These are phyloP conservation scores for Thaumetopoea pityocampa DNA, from an alignment of 1,140 invertebrate species.

Conservation along the genomic window DNA sequence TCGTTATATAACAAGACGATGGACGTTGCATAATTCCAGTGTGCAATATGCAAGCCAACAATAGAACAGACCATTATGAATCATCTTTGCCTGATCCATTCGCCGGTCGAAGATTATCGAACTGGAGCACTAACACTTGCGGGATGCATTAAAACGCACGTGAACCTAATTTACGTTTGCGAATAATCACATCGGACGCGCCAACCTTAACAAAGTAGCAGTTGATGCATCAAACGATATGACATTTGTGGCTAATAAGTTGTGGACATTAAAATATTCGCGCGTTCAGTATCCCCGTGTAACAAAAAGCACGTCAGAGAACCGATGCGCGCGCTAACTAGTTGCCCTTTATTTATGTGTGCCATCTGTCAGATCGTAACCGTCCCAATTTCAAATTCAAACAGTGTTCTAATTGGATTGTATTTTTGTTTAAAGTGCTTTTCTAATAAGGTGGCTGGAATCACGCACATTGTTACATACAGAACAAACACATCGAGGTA, in stretches of 20 bases:
- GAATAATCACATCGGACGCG: slow-evolving; percentile 47
- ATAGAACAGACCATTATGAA: slow-evolving; percentile 69
- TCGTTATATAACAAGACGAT: slow-evolving; percentile 41
- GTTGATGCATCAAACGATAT: slow-evolving; percentile 64
- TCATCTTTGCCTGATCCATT: slow-evolving; percentile 64
- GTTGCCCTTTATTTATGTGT: slow-evolving; percentile 61
- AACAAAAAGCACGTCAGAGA: slow-evolving; percentile 38
- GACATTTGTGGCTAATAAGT: slow-evolving; percentile 62
- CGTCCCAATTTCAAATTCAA: slow-evolving; percentile 69
- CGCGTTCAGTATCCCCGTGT: slow-evolving; percentile 28
- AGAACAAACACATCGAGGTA: slow-evolving; percentile 59
- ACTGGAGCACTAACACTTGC: slow-evolving; percentile 69
- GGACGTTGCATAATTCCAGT: slow-evolving; percentile 59
- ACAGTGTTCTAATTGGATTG: slow-evolving; percentile 69
- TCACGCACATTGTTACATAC: slow-evolving; percentile 62
- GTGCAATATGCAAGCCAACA: slow-evolving; percentile 64
- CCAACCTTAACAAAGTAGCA: slow-evolving; percentile 61
- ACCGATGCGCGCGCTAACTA: slow-evolving; percentile 39
- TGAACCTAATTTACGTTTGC: slow-evolving; percentile 69
- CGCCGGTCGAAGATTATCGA: slow-evolving; percentile 67
- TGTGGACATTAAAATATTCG: slow-evolving; percentile 52
- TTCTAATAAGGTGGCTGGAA: slow-evolving; percentile 62
- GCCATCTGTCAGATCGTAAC: slow-evolving; percentile 70
- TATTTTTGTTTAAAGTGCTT: slow-evolving; percentile 69
- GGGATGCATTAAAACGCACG: slow-evolving; percentile 71